These are phyloP conservation scores for Polydrusus tereticollis DNA, from an alignment of 2,888 invertebrate genomes.

Conservation along the genomic window DNA sequence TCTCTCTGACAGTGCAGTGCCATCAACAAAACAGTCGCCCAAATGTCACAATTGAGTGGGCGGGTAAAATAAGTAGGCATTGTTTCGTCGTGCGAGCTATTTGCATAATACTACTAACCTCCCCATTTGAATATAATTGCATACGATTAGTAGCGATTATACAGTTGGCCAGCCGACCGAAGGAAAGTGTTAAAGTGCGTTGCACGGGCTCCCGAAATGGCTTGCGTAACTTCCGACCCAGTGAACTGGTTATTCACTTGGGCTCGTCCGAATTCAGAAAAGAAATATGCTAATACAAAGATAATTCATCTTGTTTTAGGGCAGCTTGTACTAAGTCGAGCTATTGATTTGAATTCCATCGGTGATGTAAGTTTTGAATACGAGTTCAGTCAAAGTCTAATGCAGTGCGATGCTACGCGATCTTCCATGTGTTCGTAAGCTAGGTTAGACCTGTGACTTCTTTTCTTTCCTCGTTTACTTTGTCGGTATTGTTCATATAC, in stretches of 20 bases:
- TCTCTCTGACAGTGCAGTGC: background rate
- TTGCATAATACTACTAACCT: slow-evolving; percentile 63
- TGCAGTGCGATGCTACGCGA: no score
- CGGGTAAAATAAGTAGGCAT: slow-evolving; percentile 40
- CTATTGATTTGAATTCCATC: no score
- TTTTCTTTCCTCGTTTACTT: no score
- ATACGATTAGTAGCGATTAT: slow-evolving; percentile 66
- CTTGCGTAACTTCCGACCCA: slow-evolving; percentile 63
- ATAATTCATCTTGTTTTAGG: background rate
- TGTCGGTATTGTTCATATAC: no score
- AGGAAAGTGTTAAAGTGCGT: slow-evolving; percentile 63
- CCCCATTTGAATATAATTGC: slow-evolving; percentile 66
- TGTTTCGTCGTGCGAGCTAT: slow-evolving; percentile 47
- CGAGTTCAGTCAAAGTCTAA: no score
- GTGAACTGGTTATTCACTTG: slow-evolving; percentile 41
- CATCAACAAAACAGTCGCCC: slow-evolving; percentile 11
- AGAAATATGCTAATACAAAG: background rate
- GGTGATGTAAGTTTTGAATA: no score
- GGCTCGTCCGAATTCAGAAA: slow-evolving; percentile 20
- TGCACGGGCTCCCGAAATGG: slow-evolving; percentile 55
- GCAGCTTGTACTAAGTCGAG: background rate
- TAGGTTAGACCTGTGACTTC: no score
- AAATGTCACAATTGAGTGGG: slow-evolving; percentile 35
- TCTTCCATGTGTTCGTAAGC: no score
- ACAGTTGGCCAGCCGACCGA: slow-evolving; percentile 65